phyloP scores from a whole-genome alignment of 1,140 invertebrate species.

The Diprion similis region DNA sequence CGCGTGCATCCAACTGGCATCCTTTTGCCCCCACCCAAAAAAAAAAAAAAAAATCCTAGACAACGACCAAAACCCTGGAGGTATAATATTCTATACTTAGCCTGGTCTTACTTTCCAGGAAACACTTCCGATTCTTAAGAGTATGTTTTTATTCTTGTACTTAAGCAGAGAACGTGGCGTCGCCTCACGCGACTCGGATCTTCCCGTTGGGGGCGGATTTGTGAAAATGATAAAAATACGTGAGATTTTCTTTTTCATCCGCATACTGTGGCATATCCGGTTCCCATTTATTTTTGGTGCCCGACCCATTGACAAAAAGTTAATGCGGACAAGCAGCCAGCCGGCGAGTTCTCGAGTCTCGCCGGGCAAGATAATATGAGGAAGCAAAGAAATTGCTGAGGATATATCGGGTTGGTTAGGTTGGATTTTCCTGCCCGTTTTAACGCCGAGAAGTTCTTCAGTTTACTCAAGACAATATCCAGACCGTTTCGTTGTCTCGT shows the following conservation, averaged over 20 bases:
- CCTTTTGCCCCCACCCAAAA: no score
- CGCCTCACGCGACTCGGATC: no score
- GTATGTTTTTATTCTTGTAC: neutral
- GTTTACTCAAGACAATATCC: neutral
- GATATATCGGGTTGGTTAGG: no score
- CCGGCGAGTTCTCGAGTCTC: no score
- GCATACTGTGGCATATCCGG: neutral
- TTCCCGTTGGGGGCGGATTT: neutral
- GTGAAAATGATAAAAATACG: neutral
- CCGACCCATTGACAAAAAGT: neutral
- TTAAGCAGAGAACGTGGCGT: neutral
- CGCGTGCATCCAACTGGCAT: no score
- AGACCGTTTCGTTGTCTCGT: neutral
- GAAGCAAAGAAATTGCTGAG: no score
- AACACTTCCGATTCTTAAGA: neutral
- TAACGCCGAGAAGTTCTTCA: neutral
- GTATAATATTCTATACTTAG: neutral
- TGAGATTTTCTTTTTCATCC: neutral
- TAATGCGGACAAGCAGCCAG: neutral
- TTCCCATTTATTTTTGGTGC: neutral
- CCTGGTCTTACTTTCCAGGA: no score
- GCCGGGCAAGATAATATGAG: no score
- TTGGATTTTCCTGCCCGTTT: no score
- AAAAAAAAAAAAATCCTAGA: no score
- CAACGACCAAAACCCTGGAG: no score